Base-by-base conservation (phyloP, 2,797 vertebrate genomes). In the Coreius guichenoti region DNA sequence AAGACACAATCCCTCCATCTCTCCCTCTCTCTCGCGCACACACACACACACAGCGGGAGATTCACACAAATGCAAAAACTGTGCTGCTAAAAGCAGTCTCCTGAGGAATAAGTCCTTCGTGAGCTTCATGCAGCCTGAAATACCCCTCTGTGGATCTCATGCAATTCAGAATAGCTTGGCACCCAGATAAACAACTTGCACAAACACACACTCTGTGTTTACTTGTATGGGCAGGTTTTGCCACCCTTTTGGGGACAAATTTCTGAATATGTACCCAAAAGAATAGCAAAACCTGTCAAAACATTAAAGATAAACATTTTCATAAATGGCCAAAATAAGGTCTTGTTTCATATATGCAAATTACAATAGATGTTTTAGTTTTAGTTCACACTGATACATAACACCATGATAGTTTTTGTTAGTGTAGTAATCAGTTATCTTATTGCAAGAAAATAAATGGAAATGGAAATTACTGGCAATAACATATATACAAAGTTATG, bases 1-100 rank as follows among this genome's bases (percentile, higher is more conserved):
- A 85, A 85, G 83, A 85, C 83, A 85, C 75, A 85, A 85, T 63
- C 67, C 33, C 67, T 70, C 67, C 65, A 58, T 61, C 67, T 58
- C 65, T 79, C 83, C 26, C 61, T 39, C 61, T 75, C 81, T 49
- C 70, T 1, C 72, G 0, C 23, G 1, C 63, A 58, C 36, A 14
- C 79, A 72, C 80, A 82, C 36, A 73, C n/a, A 74, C 36, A 73
- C 23, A 75, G 54, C 54, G 21, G 43, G 47, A 75, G 73, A 69
- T 84, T 70, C 83, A 47, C 83, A 72, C 83, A 84, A 61, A 79
- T 72, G 51, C 65, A 63, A 58, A 70, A 84, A 83, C 12, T 7
- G 47, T 84, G 75, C 83, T n/a, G 39, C 67, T 84, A 84, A 78
- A 69, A 84, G 75, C 83, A 45, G 65, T 69, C 36, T 76, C 65